A percentile compares a stretch with the other conserved stretches of the same genome.
Evolutionary conservation across 1,140 invertebrate species (phyloP).

Genomic region (Ruditapes philippinarum): DNA sequence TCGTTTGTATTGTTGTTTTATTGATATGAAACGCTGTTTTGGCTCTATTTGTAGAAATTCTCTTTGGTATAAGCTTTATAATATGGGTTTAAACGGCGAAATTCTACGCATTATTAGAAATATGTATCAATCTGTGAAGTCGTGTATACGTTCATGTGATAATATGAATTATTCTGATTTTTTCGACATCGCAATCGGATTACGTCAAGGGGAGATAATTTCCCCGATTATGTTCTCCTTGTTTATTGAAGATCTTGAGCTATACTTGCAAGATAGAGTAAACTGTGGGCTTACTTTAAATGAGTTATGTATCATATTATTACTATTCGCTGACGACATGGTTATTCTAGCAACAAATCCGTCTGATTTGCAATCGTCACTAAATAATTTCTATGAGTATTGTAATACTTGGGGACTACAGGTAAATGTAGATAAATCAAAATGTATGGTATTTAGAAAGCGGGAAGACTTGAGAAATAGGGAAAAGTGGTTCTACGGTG

Average conservation of each 20-base stretch:
- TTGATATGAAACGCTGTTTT: constrained; percentile 1
- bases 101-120: background rate
- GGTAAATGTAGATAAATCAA: background rate
- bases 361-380: background rate
- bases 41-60: constrained; percentile 5
- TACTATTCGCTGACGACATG: constrained; percentile 18
- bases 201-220: constrained; percentile 51
- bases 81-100: background rate
- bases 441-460: background rate
- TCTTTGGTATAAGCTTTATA: constrained; percentile 9
- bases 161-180: constrained; percentile 24
- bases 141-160: background rate
- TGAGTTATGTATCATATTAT: background rate
- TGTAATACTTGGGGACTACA: background rate
- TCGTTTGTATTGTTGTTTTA: background rate
- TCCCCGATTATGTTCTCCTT: constrained; percentile 20
- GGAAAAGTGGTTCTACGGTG: background rate
- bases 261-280: constrained; percentile 21
- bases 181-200: constrained; percentile 9
- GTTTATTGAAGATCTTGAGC: constrained; percentile 39
- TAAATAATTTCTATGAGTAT: background rate
- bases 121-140: constrained; percentile 31
- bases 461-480: background rate
- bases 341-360: background rate
- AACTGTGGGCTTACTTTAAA: constrained; percentile 13